Evolutionary conservation across 1,140 invertebrate genomes (phyloP).

Genomic region (Venustaconcha ellipsiformis): DNA sequence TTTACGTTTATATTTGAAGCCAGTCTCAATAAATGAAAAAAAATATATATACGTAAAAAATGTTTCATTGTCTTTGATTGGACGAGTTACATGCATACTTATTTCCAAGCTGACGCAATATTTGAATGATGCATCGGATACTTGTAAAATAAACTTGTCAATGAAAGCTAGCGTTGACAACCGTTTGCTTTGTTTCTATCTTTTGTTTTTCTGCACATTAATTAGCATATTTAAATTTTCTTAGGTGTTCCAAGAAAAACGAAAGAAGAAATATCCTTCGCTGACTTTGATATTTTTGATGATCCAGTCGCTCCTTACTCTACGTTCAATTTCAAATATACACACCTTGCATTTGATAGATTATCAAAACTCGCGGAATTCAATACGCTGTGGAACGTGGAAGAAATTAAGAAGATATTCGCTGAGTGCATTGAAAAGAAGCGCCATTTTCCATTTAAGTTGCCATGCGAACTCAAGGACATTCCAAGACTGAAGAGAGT

Average conservation of each 20-base stretch:
- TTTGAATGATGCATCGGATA: too few species aligned
- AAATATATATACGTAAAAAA: too few species aligned
- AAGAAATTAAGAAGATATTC: slow-evolving; percentile 66
- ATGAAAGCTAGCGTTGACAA: too few species aligned
- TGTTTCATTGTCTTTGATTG: too few species aligned
- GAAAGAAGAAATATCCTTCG: slow-evolving; percentile 69
- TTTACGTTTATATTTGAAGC: too few species aligned
- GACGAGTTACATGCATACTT: too few species aligned
- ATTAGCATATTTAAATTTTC: slow-evolving; percentile 5
- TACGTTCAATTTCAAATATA: slow-evolving; percentile 71
- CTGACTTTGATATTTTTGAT: slow-evolving; percentile 70
- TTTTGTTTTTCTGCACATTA: too few species aligned
- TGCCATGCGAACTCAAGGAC: slow-evolving; percentile 37
- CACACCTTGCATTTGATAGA: slow-evolving; percentile 66
- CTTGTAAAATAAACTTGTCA: too few species aligned
- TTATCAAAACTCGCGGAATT: slow-evolving; percentile 70
- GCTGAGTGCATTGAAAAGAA: slow-evolving; percentile 54
- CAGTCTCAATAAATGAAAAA: too few species aligned
- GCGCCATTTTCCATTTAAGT: slow-evolving; percentile 25
- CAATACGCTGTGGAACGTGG: slow-evolving; percentile 68
- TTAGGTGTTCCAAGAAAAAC: slow-evolving; percentile 64
- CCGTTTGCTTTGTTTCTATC: too few species aligned
- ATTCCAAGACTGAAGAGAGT: slow-evolving; percentile 34
- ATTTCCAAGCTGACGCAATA: too few species aligned
- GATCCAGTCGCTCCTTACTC: slow-evolving; percentile 69